Conservation (phyloP, 2,113 vertebrate genomes). For the Phainopepla nitens region DNA sequence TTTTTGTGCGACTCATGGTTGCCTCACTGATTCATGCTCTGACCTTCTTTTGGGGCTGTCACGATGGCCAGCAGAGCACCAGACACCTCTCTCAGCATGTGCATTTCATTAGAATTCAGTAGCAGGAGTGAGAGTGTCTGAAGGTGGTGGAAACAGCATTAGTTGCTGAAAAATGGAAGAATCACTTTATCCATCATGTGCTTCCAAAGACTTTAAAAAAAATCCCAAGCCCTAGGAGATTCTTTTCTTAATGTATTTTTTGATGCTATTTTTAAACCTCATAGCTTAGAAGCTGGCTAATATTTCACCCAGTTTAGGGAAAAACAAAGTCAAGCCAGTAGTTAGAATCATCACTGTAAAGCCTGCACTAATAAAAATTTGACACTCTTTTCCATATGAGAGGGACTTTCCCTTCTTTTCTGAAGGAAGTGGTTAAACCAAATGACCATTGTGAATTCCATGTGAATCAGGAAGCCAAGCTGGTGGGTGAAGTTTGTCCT, state of each 20-base stretch:
- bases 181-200: constrained; percentile 26
- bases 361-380: constrained; percentile 34
- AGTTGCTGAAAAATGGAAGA: constrained; percentile 41
- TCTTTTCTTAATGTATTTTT: background rate
- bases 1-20: constrained; percentile 21
- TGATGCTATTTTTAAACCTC: background rate
- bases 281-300: background rate
- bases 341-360: constrained; percentile 17
- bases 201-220: constrained; percentile 3
- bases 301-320: constrained; percentile 2
- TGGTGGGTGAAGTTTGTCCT: background rate
- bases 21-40: constrained; percentile 51
- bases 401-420: constrained; percentile 63
- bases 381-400: constrained; percentile 54
- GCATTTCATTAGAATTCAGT: constrained; percentile 9
- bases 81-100: constrained; percentile 29
- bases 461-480: constrained; percentile 33
- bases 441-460: constrained; percentile 48
- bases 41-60: constrained; percentile 16
- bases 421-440: constrained; percentile 51
- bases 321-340: constrained; percentile 42
- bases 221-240: background rate
- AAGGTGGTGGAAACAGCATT: constrained; percentile 56
- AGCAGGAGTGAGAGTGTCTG: constrained; percentile 46
- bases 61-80: background rate